phyloP scores from a whole-genome alignment of 2,888 invertebrate species.

The Lasioglossum lativentre region DNA sequence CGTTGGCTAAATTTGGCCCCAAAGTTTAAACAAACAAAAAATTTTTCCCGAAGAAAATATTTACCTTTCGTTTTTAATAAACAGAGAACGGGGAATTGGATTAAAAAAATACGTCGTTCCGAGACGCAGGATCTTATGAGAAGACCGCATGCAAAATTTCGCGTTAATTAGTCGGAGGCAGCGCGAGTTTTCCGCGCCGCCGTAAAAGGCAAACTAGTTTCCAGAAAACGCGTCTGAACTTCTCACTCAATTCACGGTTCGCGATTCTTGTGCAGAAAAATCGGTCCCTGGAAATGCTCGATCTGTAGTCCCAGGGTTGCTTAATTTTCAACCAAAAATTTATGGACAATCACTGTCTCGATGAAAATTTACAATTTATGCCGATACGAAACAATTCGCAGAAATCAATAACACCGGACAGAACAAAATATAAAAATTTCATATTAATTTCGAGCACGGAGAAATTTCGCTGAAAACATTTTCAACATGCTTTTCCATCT shows the following conservation, averaged over 20 bases:
- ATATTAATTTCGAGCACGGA: background rate
- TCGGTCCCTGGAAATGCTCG: background rate
- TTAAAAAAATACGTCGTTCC: background rate
- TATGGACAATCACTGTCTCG: background rate
- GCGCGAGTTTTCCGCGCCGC: background rate
- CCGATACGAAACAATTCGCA: background rate
- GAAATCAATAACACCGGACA: background rate
- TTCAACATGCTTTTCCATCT: background rate
- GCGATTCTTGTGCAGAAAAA: background rate
- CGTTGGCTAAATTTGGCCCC: background rate
- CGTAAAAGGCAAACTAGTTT: background rate
- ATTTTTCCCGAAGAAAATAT: background rate
- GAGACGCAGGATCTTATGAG: background rate
- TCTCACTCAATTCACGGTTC: background rate
- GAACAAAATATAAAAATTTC: background rate
- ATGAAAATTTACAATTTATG: background rate
- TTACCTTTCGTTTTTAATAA: background rate
- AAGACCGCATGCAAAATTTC: background rate
- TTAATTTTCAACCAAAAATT: background rate
- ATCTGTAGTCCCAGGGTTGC: background rate
- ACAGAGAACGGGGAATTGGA: background rate
- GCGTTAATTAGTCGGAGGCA: background rate
- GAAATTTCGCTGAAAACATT: background rate
- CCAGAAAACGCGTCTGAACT: background rate
- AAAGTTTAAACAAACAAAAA: background rate